A percentile compares a stretch with the other conserved stretches of the same genome.
Evolutionary conservation across 2,113 vertebrate species (phyloP).

Genomic region (Callionymus lyra): DNA sequence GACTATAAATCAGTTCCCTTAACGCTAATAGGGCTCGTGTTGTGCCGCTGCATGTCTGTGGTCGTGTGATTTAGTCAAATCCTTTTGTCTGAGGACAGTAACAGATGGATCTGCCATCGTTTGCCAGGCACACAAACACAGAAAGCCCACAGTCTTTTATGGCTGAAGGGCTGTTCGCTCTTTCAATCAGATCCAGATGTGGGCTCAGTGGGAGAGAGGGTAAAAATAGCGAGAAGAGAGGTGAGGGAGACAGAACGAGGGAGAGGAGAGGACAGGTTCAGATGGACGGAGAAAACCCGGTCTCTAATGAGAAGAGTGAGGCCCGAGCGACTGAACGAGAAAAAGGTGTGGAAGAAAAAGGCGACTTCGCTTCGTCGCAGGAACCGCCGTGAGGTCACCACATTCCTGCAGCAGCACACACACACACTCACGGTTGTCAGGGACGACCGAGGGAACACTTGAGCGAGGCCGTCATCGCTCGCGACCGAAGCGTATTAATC

Average conservation of each 20-base stretch:
- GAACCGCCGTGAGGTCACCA: constrained; percentile 45
- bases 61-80: constrained; percentile 12
- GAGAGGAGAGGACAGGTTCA: constrained; percentile 11
- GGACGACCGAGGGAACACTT: constrained; percentile 26
- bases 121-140: constrained; percentile 11
- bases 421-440: constrained; percentile 20
- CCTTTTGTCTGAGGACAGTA: constrained; percentile 15
- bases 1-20: too few species aligned
- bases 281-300: constrained; percentile 9
- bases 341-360: constrained; percentile 11
- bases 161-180: constrained; percentile 47
- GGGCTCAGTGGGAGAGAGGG: constrained; percentile 45
- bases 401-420: constrained; percentile 42
- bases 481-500: constrained; percentile 2
- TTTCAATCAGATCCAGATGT: constrained; percentile 66
- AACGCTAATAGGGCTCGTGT: too few species aligned
- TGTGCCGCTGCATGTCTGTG: constrained; percentile 3
- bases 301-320: constrained; percentile 2
- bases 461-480: constrained; percentile 14
- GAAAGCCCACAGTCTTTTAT: constrained; percentile 40
- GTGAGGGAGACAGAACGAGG: constrained; percentile 36
- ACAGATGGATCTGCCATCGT: constrained; percentile 23
- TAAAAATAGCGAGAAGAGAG: constrained; percentile 52
- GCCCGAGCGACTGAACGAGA: constrained; percentile 1
- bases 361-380: constrained; percentile 4